Percentiles rank a stretch among this genome's conserved stretches.
Conservation (phyloP, 2,888 invertebrate genomes). For the Platypus cylindrus region DNA sequence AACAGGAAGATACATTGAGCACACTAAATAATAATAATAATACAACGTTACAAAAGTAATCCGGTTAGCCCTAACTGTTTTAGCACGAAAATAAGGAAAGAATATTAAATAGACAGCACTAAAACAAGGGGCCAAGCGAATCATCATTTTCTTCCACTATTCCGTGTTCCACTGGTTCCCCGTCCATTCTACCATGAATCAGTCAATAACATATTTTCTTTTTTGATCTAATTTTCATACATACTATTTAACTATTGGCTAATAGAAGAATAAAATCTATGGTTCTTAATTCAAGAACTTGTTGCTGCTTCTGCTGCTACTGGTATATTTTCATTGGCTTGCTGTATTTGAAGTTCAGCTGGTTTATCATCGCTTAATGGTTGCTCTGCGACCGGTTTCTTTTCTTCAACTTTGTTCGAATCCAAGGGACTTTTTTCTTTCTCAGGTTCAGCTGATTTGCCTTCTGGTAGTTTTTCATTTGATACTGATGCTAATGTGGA, state of each 20-base stretch:
- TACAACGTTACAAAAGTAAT: slow-evolving; percentile 25
- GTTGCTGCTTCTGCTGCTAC: slow-evolving; percentile 23
- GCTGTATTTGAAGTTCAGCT: slow-evolving; percentile 8
- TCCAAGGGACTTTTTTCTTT: slow-evolving; percentile 22
- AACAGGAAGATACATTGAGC: no score
- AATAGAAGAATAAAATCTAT: no score
- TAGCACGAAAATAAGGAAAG: slow-evolving; percentile 7
- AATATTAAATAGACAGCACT: no score
- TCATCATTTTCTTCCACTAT: no score
- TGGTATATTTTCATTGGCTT: slow-evolving; percentile 13
- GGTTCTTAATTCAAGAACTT: slow-evolving; percentile 33
- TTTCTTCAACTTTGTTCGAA: slow-evolving; percentile 8
- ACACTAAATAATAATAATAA: slow-evolving; percentile 24
- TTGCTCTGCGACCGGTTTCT: slow-evolving; percentile 17
- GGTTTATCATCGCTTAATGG: slow-evolving; percentile 17
- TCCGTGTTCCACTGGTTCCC: no score
- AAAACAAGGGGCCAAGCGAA: slow-evolving; percentile 33
- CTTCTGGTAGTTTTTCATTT: slow-evolving; percentile 10
- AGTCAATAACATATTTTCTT: slow-evolving; percentile 16
- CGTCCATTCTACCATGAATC: no score
- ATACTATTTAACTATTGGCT: no score
- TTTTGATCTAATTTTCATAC: no score
- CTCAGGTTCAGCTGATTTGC: slow-evolving; percentile 19
- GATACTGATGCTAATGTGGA: slow-evolving; percentile 14
- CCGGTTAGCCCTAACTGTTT: slow-evolving; percentile 30